These are phyloP conservation scores for Erythrocercus mccallii DNA, from an alignment of 2,113 vertebrate species.

Conservation along the genomic window DNA sequence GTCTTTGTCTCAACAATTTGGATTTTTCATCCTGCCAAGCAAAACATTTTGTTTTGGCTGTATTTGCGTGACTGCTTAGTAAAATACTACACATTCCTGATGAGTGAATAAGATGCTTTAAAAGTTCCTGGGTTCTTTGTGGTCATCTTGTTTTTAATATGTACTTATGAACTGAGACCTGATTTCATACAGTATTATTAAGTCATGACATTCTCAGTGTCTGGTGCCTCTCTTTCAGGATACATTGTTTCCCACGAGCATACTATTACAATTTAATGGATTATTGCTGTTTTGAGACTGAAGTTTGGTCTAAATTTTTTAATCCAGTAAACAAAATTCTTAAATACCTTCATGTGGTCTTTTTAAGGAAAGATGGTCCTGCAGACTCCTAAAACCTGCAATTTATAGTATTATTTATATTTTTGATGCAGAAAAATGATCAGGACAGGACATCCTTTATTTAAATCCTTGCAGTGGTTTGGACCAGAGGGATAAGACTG, in stretches of 20 bases:
- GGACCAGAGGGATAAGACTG: neutral
- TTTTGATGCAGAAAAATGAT: neutral
- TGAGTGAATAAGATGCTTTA: conserved; percentile 62
- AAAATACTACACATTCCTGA: conserved; percentile 71
- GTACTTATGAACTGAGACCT: neutral
- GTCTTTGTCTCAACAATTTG: conserved; percentile 46
- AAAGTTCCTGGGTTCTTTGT: conserved; percentile 39
- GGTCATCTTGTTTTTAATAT: conserved; percentile 63
- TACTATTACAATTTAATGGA: neutral
- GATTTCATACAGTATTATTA: neutral
- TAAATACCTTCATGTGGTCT: neutral
- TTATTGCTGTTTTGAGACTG: neutral
- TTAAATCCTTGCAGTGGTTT: neutral
- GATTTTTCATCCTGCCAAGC: conserved; percentile 57
- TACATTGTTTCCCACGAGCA: neutral
- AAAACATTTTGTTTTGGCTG: conserved; percentile 67
- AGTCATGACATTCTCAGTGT: neutral
- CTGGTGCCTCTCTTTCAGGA: neutral
- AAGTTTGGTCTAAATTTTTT: neutral
- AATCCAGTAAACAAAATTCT: neutral
- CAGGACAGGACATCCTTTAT: neutral
- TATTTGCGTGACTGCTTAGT: conserved; percentile 26
- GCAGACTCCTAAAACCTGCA: neutral
- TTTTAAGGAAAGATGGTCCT: neutral
- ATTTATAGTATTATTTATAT: neutral